phyloP scores from a whole-genome alignment of 1,140 invertebrate species.

The Patella vulgata region DNA sequence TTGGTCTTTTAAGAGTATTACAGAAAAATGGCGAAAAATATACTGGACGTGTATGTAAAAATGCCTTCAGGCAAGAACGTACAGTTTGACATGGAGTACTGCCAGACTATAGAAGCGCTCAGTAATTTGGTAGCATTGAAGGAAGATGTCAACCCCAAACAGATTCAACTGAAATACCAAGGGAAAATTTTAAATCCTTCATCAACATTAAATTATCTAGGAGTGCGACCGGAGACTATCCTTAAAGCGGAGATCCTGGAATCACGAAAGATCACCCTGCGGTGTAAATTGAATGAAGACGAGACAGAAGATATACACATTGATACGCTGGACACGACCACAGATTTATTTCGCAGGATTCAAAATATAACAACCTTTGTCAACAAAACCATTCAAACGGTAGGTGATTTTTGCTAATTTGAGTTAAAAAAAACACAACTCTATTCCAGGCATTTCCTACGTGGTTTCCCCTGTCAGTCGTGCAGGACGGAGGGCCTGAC shows the following conservation, averaged over 20 bases:
- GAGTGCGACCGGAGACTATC: slow-evolving; percentile 48
- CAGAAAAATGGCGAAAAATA: slow-evolving; percentile 31
- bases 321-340: not conserved
- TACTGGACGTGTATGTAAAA: slow-evolving; percentile 50
- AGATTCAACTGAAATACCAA: slow-evolving; percentile 49
- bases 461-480: too few species aligned
- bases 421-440: not conserved
- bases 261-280: slow-evolving; percentile 4
- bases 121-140: slow-evolving; percentile 38
- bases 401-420: not conserved
- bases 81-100: slow-evolving; percentile 18
- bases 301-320: not conserved
- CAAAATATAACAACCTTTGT: not conserved
- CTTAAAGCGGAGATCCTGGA: slow-evolving; percentile 44
- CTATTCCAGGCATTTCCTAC: too few species aligned
- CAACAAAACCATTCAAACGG: too few species aligned
- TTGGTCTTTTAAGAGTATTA: not conserved
- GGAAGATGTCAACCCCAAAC: slow-evolving; percentile 31
- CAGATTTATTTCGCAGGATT: not conserved
- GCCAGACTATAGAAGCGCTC: slow-evolving; percentile 23
- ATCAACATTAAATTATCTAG: slow-evolving; percentile 37
- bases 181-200: slow-evolving; percentile 45
- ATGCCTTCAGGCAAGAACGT: slow-evolving; percentile 38
- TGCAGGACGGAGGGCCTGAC: too few species aligned
- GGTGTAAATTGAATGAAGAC: not conserved